Percentiles rank a stretch among this genome's conserved stretches.
phyloP scores from a whole-genome alignment of 2,797 vertebrate genomes.

The Fundulus diaphanus region DNA sequence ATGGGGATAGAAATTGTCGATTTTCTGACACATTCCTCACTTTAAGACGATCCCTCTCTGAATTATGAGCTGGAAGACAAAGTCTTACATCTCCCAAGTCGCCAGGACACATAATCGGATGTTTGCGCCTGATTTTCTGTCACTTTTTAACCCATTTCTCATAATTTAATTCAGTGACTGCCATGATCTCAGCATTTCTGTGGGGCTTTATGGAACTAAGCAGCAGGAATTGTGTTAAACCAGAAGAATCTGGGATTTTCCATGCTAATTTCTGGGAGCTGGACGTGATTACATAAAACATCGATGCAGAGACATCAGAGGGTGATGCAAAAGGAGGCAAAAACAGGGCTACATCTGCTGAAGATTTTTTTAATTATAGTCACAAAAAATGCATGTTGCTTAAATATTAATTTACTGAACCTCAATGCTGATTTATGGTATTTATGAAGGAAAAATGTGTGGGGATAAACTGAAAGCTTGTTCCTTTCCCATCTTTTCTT shows the following conservation, averaged over 20 bases:
- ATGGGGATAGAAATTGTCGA: constrained; percentile 31
- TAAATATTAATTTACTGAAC: not conserved
- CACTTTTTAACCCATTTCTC: not conserved
- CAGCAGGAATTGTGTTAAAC: not conserved
- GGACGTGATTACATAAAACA: not conserved
- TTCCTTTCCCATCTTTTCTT: not conserved
- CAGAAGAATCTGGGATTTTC: too few relatives aligned
- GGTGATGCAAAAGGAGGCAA: constrained; percentile 12
- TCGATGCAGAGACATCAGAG: not conserved
- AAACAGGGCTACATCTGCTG: not conserved
- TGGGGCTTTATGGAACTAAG: not conserved
- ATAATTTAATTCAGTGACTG: too few relatives aligned
- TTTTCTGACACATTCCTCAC: constrained; percentile 14
- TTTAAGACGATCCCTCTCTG: not conserved
- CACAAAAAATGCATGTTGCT: not conserved
- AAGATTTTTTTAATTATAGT: not conserved
- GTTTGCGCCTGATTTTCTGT: not conserved
- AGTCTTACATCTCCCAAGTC: not conserved
- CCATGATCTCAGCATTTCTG: not conserved
- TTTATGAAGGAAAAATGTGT: not conserved
- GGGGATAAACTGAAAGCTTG: not conserved
- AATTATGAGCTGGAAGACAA: not conserved
- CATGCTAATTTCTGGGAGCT: not conserved
- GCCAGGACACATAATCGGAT: not conserved
- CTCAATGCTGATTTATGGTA: constrained; percentile 1